These are phyloP conservation scores for Hydrolagus colliei DNA, from an alignment of 2,797 vertebrate species.

Conservation along the genomic window DNA sequence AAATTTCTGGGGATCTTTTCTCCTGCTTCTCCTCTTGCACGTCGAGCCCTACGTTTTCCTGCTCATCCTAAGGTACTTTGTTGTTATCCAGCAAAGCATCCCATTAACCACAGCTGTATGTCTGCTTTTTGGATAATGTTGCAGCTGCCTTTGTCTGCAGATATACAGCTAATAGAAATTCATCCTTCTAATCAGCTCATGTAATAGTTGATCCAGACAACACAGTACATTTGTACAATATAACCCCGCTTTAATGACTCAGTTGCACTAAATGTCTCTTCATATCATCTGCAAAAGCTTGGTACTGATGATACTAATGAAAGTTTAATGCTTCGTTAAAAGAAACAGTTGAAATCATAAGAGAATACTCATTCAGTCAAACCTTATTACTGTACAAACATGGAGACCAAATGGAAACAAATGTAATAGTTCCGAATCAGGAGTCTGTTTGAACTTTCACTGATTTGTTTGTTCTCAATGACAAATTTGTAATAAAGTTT, in stretches of 20 bases:
- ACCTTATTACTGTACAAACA: not conserved
- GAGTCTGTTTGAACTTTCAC: not conserved
- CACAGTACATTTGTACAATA: not conserved
- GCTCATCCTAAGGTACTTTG: constrained; percentile 62
- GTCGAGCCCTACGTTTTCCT: constrained; percentile 59
- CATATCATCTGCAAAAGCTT: constrained; percentile 14
- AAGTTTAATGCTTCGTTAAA: constrained; percentile 13
- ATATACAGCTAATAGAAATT: constrained; percentile 19
- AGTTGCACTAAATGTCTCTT: not conserved
- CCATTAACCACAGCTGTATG: constrained; percentile 36
- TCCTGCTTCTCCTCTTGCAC: constrained; percentile 62
- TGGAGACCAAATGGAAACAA: not conserved
- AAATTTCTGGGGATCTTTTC: constrained; percentile 67
- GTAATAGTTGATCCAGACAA: not conserved
- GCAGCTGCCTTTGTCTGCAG: constrained; percentile 19
- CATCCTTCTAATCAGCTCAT: constrained; percentile 20
- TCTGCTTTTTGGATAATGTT: constrained; percentile 34
- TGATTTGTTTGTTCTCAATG: too few species aligned
- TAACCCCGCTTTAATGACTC: constrained; percentile 24
- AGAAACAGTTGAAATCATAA: not conserved
- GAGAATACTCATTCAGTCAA: not conserved
- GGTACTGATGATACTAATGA: not conserved
- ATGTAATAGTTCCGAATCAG: too few species aligned
- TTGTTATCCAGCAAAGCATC: constrained; percentile 23
- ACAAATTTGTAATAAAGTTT: constrained; percentile 4